Base-by-base conservation (phyloP, 2,797 vertebrate genomes). In the Petrocephalus schoutedeni region DNA sequence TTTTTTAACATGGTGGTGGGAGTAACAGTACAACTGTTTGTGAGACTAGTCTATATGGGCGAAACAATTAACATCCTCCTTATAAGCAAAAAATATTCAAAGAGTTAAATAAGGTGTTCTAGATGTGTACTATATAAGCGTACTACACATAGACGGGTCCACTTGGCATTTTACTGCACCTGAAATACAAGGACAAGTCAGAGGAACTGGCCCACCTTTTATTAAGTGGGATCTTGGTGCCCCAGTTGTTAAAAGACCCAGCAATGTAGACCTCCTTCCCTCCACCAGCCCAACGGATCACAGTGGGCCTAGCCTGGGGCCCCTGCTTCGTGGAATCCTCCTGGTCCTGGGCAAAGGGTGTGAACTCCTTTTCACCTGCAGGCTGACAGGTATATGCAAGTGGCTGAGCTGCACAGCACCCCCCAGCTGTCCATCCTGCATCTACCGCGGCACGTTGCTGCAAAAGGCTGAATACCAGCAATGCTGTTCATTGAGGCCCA, bases 201-300 rank as follows among this genome's bases (percentile, higher is more conserved):
- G 1, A 57, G 28, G 16, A 28, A n/a, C 54, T 32, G 16, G 85
- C 85, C 92, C 91, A 99, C 98, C 98, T 99, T 92, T 99, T 99
- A 93, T 98, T 99, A 64, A 99, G 96, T 0, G 98, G 98, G 91
- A 99, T 99, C 94, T 99, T 99, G 89, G 96, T 92, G 92, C 92
- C 96, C 98, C 98, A 99, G 92, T 97, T 98, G 93, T 99, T 98
- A 92, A 99, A 99, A 58, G 98, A 99, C 21, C 98, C 98, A 0
- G 98, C 96, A 88, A 99, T 98, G 93, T 97, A 98, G 90, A 99
- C 97, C 87, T 99, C 98, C 92, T 96, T 99, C 53, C 98, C 98
- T 57, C 98, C 98, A 88, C 98, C 97, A 0, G 96, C 96, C 98
- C 98, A 99, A 89, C 98, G 97, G 91, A 99, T 99, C 85, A 99